phyloP scores from a whole-genome alignment of 2,113 vertebrate genomes.

The Crotalus helleri region DNA sequence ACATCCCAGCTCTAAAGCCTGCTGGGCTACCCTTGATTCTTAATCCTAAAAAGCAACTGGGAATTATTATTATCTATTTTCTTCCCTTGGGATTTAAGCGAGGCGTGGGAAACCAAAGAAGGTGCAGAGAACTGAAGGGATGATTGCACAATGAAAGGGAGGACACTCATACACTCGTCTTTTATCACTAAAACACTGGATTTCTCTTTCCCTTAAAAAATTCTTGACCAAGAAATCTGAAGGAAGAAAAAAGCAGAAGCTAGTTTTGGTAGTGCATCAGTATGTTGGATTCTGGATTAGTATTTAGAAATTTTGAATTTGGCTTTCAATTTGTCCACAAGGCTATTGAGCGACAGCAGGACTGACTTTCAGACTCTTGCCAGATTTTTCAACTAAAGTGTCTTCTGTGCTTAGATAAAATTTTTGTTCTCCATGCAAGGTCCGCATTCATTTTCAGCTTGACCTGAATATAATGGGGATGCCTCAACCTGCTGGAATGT shows the following conservation, averaged over 20 bases:
- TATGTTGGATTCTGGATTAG: neutral
- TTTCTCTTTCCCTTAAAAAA: neutral
- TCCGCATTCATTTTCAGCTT: neutral
- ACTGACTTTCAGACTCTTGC: neutral
- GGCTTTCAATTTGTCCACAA: neutral
- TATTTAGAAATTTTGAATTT: neutral
- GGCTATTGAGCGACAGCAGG: neutral
- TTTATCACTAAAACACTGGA: neutral
- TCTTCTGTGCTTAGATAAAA: neutral
- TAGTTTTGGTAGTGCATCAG: neutral
- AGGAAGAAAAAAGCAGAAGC: neutral
- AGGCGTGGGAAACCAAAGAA: neutral
- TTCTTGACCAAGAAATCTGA: neutral
- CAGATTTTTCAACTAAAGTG: neutral
- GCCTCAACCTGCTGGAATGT: neutral
- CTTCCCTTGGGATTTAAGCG: neutral
- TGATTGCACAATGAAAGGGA: neutral
- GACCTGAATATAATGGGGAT: neutral
- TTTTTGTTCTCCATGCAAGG: neutral
- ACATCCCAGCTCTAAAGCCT: neutral
- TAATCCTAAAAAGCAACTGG: neutral
- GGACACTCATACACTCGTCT: neutral
- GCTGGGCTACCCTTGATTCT: neutral
- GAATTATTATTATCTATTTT: neutral
- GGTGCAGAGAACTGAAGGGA: neutral